These are phyloP conservation scores for Babylonia areolata DNA, from an alignment of 1,140 invertebrate species.

Conservation along the genomic window DNA sequence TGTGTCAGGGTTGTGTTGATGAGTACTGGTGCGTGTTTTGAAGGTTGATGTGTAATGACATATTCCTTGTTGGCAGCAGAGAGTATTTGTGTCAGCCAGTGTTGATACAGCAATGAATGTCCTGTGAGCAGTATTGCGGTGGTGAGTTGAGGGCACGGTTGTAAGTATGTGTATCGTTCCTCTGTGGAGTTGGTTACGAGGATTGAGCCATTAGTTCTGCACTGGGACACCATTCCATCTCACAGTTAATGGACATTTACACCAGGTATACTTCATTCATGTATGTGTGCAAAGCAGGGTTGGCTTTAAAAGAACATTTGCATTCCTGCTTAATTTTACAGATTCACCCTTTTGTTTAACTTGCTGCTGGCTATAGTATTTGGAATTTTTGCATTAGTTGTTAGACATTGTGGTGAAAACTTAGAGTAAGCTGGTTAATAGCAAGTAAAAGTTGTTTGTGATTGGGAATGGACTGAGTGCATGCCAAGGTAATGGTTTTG, in stretches of 20 bases:
- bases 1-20: neutral
- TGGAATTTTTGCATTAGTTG: too few relatives aligned
- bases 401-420: too few relatives aligned
- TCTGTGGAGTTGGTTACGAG: neutral
- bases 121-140: neutral
- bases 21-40: too few relatives aligned
- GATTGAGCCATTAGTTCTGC: neutral
- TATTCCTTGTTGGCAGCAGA: neutral
- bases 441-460: too few relatives aligned
- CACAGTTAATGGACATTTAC: neutral
- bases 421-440: too few relatives aligned
- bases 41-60: neutral
- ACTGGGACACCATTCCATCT: neutral
- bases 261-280: neutral
- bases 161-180: constrained; percentile 3
- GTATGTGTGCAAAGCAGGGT: too few relatives aligned
- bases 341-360: too few relatives aligned
- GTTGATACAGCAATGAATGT: neutral
- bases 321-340: too few relatives aligned
- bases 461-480: too few relatives aligned
- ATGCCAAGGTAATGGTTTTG: too few relatives aligned
- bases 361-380: too few relatives aligned
- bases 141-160: neutral
- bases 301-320: neutral
- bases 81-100: neutral